Base-by-base conservation (phyloP, 2,888 invertebrate genomes). In the Stenotaenia linearis region DNA sequence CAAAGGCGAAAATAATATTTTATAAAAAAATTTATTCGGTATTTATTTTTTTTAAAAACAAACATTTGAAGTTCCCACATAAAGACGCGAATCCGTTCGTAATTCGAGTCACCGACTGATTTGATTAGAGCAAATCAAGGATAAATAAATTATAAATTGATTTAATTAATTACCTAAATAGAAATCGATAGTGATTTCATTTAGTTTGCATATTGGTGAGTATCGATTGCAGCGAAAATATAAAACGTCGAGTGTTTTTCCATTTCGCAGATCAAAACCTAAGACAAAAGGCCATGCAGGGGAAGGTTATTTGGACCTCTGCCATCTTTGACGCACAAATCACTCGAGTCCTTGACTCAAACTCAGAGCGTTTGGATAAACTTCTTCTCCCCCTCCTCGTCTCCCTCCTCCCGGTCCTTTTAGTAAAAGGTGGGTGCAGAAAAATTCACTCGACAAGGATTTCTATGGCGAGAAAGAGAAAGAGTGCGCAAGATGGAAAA, bases 281-380 rank as follows among this genome's bases (percentile, higher is more conserved):
- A 69, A 69, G 69, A 69, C 69, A 69, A 69, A 69, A 69, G 69
- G 69, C 69, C 25, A 69, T 28, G 28, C 69, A 69, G 69, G 69
- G 28, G 69, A 69, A 23, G 69, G 28, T 69, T 69, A 69, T 69
- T 69, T 69, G 69, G 69, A 25, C 69, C 5, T 23, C 69, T 69
- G 69, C 69, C 69, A 69, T 69, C 69, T 69, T 45, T 69, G 69
- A 28, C 69, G 25, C 69, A 69, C 69, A 69, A 69, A 69, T 69
- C 69, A 69, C 69, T 56, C 69, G 69, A 69, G 69, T 69, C 69
- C 69, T 69, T 69, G 69, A 69, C 69, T 69, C 69, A 69, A 69
- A 69, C 69, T 25, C 69, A 69, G 69, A 28, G 25, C 69, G 69
- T 69, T 69, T 69, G 69, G 69, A 69, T 69, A 69, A 69, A 69